Evolutionary conservation across 2,888 invertebrate species (phyloP).

Genomic region (Eurytoma adleriae): DNA sequence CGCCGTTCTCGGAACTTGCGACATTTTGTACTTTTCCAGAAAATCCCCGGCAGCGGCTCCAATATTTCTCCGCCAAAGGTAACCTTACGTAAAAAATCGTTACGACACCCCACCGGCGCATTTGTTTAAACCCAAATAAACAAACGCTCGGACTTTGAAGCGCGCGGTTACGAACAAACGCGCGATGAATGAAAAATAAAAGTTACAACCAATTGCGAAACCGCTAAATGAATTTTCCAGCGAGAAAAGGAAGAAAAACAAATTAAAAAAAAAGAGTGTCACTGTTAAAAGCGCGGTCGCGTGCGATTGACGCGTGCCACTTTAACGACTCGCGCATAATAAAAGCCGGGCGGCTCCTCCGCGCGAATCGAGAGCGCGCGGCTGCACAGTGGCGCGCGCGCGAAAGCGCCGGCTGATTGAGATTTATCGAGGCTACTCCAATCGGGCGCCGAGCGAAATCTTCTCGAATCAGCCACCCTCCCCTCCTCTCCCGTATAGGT

Average conservation of each 20-base stretch:
- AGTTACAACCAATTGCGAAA: not conserved
- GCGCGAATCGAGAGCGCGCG: conserved; percentile 21
- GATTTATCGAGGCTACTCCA: conserved; percentile 39
- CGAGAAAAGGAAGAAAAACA: not conserved
- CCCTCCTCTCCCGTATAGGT: not conserved
- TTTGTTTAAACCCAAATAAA: not conserved
- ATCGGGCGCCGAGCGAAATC: conserved; percentile 21
- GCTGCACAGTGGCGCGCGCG: not conserved
- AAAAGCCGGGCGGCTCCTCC: not conserved
- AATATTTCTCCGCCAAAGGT: no score
- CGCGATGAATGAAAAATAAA: not conserved
- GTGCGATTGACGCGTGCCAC: conserved; percentile 2
- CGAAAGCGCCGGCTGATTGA: conserved; percentile 6
- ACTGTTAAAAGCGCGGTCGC: no score
- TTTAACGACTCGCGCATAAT: not conserved
- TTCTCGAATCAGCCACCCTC: conserved; percentile 7
- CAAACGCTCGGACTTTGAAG: not conserved
- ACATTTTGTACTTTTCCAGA: no score
- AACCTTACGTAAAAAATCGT: no score
- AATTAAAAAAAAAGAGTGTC: not conserved
- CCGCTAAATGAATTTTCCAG: not conserved
- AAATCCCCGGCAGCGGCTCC: no score
- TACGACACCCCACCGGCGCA: not conserved
- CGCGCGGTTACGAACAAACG: not conserved
- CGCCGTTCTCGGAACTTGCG: no score